These are phyloP conservation scores for Cyprinodon tularosa DNA, from an alignment of 2,113 vertebrate genomes.

Conservation along the genomic window DNA sequence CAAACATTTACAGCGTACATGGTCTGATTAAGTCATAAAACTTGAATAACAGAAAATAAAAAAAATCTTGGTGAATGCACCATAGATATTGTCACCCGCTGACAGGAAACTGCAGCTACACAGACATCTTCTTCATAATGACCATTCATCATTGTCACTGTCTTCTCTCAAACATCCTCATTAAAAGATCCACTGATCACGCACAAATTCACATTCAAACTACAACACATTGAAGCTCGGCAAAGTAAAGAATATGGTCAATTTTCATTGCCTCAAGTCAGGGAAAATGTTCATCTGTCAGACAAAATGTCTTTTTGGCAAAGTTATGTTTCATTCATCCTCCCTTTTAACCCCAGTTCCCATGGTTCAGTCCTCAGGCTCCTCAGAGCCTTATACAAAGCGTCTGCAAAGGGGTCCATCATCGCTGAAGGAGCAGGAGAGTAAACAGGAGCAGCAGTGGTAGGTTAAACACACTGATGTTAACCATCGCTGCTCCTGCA, in stretches of 20 bases:
- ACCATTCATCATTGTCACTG: slow-evolving; percentile 10
- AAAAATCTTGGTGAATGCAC: slow-evolving; percentile 40
- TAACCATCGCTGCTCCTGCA: slow-evolving; percentile 50
- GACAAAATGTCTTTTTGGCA: slow-evolving; percentile 63
- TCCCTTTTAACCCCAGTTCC: slow-evolving; percentile 4
- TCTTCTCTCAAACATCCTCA: slow-evolving; percentile 11
- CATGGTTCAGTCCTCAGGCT: slow-evolving; percentile 25
- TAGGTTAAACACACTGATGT: slow-evolving; percentile 56
- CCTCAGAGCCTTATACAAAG: slow-evolving; percentile 35
- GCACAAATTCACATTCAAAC: slow-evolving; percentile 41
- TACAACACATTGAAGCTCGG: slow-evolving; percentile 41
- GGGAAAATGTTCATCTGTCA: slow-evolving; percentile 57
- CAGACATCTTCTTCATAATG: slow-evolving; percentile 29
- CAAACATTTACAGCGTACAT: slow-evolving; percentile 66
- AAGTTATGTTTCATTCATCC: slow-evolving; percentile 45
- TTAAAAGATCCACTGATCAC: slow-evolving; percentile 51
- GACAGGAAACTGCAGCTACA: slow-evolving; percentile 38
- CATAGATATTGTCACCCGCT: slow-evolving; percentile 34
- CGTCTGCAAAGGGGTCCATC: slow-evolving; percentile 69
- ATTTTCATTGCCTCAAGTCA: slow-evolving; percentile 47
- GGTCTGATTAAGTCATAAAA: slow-evolving; percentile 32
- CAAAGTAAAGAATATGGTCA: slow-evolving; percentile 44
- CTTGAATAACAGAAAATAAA: slow-evolving; percentile 34
- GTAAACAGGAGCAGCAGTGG: slow-evolving; percentile 76
- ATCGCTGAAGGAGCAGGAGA: slow-evolving; percentile 82